Percentiles rank a stretch among this genome's conserved stretches.
Conservation (phyloP, 2,113 vertebrate genomes). For the Toxotes jaculatrix region DNA sequence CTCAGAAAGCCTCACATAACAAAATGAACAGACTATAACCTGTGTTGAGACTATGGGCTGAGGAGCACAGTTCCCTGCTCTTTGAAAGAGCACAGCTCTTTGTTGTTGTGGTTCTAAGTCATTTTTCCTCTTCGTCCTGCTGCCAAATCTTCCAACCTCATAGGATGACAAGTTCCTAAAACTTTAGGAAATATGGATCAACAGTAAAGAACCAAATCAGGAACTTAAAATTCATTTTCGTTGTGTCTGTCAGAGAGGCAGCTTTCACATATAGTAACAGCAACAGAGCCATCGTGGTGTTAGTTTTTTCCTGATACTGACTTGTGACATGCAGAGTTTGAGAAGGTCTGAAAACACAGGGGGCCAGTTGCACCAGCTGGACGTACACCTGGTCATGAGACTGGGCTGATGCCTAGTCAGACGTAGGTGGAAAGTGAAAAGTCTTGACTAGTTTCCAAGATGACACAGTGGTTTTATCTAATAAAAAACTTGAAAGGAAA, state of each 20-base stretch:
- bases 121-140: neutral
- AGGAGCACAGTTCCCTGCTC: neutral
- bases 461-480: too few relatives aligned
- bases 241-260: too few relatives aligned
- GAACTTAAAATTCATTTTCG: neutral
- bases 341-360: neutral
- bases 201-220: neutral
- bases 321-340: too few relatives aligned
- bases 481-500: too few relatives aligned
- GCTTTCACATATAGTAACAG: too few relatives aligned
- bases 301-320: too few relatives aligned
- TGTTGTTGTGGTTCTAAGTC: slow-evolving; percentile 11
- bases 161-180: slow-evolving; percentile 7
- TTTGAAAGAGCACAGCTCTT: slow-evolving; percentile 16
- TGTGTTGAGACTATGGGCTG: slow-evolving; percentile 15
- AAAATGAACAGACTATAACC: slow-evolving; percentile 19
- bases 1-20: slow-evolving; percentile 45
- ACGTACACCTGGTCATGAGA: too few relatives aligned
- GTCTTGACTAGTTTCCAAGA: too few relatives aligned
- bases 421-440: too few relatives aligned
- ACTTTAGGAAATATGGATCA: neutral
- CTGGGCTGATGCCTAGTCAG: too few relatives aligned
- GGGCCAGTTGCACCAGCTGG: neutral
- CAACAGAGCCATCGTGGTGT: too few relatives aligned
- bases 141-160: slow-evolving; percentile 10